Base-by-base conservation (phyloP, 92 coral and sea anemone species). In the Epizoanthus rinbou region DNA sequence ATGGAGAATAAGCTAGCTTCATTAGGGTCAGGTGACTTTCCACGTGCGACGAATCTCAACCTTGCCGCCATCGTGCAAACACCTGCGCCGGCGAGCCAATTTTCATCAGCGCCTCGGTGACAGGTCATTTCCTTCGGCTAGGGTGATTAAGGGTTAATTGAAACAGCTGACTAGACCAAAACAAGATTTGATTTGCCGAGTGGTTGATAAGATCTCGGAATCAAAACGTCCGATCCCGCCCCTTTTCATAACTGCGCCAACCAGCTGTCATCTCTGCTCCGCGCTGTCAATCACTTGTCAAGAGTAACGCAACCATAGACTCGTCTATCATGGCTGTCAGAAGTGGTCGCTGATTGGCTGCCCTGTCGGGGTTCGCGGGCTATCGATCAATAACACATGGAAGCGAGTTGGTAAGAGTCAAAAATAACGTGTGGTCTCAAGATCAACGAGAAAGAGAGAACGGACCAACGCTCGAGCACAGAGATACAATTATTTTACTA, bases 111-210 rank as follows among this genome's bases (percentile, higher is more conserved):
- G 91, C 83, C 82, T 86, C 83, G 91, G 92, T 94, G 98, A 94
- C 99, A 93, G 98, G 94, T 97, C 94, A 94, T 93, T 97, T 97
- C 99, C 99, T 93, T 91, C 86, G 94, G 92, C 74, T 84, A 80
- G 81, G 93, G 94, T 97, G 99, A 97, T 97, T 97, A 97, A 83
- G 93, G 94, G 93, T 97, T 97, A 97, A 97, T 97, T 97, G 99
- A 91, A 89, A 92, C 99, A 97, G 99, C 99, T 97, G 99, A 97
- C 95, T 83, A 86, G 85, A 43, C 86, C 91, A 82, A 84, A 92
- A 80, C 89, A 87, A 88, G 92, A 86, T 91, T 88, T 97, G 97
- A 96, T 96, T 97, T 94, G 94, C 86, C 91, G 91, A 87, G 84
- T 86, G 84, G 89, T 84, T 81, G 97, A 93, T 97, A 88, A 87